Evolutionary conservation across 2,888 invertebrate genomes (phyloP), one percentile per base, ranked within the genome.

Genomic region (Cataglyphis livida): DNA sequence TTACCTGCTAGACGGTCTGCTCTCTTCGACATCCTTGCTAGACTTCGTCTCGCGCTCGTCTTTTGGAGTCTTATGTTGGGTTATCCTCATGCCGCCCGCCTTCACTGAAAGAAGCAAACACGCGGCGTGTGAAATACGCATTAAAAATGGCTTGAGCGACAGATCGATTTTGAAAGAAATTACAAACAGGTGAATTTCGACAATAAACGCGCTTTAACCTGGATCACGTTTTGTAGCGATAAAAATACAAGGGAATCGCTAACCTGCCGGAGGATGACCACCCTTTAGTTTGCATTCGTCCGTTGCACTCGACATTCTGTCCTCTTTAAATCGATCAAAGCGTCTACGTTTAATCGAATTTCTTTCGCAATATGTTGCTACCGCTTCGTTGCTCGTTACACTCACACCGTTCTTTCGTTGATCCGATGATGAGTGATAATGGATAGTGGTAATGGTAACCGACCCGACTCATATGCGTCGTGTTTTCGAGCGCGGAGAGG

Each of bases 251-350:
- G 61, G 66, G 25, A 84, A 71, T 68, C 86, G 90, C 94, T 95
- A 96, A 98, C 98, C 97, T 96, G 98, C 98, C 92, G 98, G 98
- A 89, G 98, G 98, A 95, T 98, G 98, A 82, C 98, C 98, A 87
- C 96, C 98, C 93, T 98, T 97, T 57, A 98, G 95, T 94, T 97
- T 97, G 81, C 96, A 94, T 88, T 97, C 97, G 91, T 96, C 96
- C 91, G 97, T 96, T n/a, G n/a, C 71, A 90, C 96, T 96, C 90
- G 97, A 95, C 96, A 96, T 96, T 25, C 78, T 4, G 62, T 48
- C 21, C 21, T 68, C 18, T 10, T 59, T n/a, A 15, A 21, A 41
- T 59, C 18, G 35, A 44, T 21, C 3, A 35, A 21, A 68, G 12
- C 10, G 32, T n/a, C 38, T 51, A n/a, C n/a, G 1, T 18, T 44